phyloP scores from a whole-genome alignment of 2,888 invertebrate species.

The Empis livida region DNA sequence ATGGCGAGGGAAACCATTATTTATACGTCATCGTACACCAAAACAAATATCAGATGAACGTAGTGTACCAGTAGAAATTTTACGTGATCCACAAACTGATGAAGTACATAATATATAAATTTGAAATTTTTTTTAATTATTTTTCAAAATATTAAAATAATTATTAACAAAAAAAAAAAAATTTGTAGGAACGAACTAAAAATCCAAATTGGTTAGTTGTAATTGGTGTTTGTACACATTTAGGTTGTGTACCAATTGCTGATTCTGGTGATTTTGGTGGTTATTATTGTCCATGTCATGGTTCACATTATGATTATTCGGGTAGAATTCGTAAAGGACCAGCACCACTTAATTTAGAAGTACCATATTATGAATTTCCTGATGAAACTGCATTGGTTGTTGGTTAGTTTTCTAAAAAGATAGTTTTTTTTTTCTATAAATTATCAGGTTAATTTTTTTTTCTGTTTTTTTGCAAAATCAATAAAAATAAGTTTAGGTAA shows the following conservation, averaged over 20 bases:
- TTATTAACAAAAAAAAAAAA: too few relatives aligned
- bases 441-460: neutral
- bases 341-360: conserved; percentile 85
- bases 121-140: too few relatives aligned
- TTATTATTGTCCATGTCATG: conserved; percentile 96
- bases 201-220: conserved; percentile 81
- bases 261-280: conserved; percentile 83
- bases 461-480: too few relatives aligned
- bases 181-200: conserved; percentile 45
- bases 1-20: conserved; percentile 82
- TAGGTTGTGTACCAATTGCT: conserved; percentile 89
- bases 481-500: too few relatives aligned
- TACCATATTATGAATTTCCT: conserved; percentile 61
- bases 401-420: conserved; percentile 40
- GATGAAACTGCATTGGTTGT: conserved; percentile 60
- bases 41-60: conserved; percentile 62
- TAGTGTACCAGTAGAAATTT: conserved; percentile 49
- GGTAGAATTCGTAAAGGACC: conserved; percentile 92
- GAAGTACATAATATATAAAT: too few relatives aligned
- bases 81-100: conserved; percentile 78
- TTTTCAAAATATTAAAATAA: too few relatives aligned
- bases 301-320: conserved; percentile 90
- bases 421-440: neutral
- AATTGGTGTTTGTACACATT: conserved; percentile 84
- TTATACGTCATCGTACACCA: conserved; percentile 53